Percentiles rank a stretch among this genome's conserved stretches.
phyloP scores from a whole-genome alignment of 2,888 invertebrate genomes.

The Dichetophora obliterata region DNA sequence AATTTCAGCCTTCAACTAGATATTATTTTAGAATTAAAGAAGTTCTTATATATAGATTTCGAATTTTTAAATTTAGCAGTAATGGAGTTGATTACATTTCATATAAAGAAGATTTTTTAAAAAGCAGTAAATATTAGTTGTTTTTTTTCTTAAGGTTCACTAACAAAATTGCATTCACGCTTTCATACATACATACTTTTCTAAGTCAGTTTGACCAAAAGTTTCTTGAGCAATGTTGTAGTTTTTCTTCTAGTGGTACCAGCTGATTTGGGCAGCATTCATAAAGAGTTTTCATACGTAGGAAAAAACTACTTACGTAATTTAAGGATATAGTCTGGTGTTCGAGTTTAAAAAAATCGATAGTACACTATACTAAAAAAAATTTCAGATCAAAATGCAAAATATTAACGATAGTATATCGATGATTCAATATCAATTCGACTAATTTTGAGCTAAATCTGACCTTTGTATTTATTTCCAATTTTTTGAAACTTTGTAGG shows the following conservation, averaged over 20 bases:
- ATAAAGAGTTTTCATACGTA: neutral
- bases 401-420: too few species aligned
- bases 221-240: neutral
- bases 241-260: neutral
- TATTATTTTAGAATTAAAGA: slow-evolving; percentile 2
- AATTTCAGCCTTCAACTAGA: slow-evolving; percentile 13
- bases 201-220: neutral
- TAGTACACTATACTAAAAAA: too few species aligned
- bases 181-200: neutral
- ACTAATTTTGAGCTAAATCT: too few species aligned
- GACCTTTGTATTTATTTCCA: too few species aligned
- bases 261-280: neutral
- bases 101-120: slow-evolving; percentile 32
- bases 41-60: slow-evolving; percentile 2
- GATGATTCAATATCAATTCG: too few species aligned
- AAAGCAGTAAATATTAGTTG: slow-evolving; percentile 66
- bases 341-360: too few species aligned
- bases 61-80: neutral
- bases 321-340: too few species aligned
- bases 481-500: too few species aligned
- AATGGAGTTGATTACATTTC: slow-evolving; percentile 13
- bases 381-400: too few species aligned
- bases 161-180: neutral
- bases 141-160: neutral
- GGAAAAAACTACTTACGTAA: too few species aligned